Conservation (phyloP, 1,140 invertebrate genomes). For the Pseudomyrmex flavicornis region DNA sequence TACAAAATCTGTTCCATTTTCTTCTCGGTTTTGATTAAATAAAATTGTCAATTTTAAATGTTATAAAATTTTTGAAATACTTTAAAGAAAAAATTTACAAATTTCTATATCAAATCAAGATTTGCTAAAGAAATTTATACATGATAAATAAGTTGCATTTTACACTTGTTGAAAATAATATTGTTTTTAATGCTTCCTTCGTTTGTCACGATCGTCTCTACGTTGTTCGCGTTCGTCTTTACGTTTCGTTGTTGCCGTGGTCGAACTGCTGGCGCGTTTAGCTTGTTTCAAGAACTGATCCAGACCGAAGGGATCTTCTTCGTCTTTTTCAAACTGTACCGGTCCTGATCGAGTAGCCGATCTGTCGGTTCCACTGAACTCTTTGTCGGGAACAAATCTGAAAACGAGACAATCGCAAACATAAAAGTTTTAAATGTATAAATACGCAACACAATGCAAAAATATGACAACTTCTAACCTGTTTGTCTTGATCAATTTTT, state of each 20-base stretch:
- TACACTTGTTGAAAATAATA: neutral
- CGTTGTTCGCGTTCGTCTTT: slow-evolving; percentile 82
- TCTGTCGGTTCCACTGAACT: slow-evolving; percentile 96
- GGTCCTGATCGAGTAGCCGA: slow-evolving; percentile 92
- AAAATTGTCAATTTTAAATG: too few relatives aligned
- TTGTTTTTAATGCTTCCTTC: slow-evolving; percentile 78
- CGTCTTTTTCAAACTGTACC: slow-evolving; percentile 97
- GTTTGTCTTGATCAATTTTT: slow-evolving; percentile 94
- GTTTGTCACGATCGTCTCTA: slow-evolving; percentile 83
- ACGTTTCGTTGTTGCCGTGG: slow-evolving; percentile 78
- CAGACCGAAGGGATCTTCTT: slow-evolving; percentile 98
- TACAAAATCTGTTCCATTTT: too few relatives aligned
- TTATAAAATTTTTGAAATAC: neutral
- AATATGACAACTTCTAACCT: slow-evolving; percentile 84
- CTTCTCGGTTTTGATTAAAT: too few relatives aligned
- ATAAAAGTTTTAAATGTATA: neutral
- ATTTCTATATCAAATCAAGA: neutral
- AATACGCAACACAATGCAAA: neutral
- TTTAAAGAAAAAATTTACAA: neutral
- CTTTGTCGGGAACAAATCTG: slow-evolving; percentile 98
- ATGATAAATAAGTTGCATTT: neutral
- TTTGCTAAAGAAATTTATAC: neutral
- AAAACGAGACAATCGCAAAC: slow-evolving; percentile 66
- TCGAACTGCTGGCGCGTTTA: slow-evolving; percentile 91
- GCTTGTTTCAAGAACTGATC: slow-evolving; percentile 99